phyloP scores from a whole-genome alignment of 2,888 invertebrate species.

The Polietes domitor region DNA sequence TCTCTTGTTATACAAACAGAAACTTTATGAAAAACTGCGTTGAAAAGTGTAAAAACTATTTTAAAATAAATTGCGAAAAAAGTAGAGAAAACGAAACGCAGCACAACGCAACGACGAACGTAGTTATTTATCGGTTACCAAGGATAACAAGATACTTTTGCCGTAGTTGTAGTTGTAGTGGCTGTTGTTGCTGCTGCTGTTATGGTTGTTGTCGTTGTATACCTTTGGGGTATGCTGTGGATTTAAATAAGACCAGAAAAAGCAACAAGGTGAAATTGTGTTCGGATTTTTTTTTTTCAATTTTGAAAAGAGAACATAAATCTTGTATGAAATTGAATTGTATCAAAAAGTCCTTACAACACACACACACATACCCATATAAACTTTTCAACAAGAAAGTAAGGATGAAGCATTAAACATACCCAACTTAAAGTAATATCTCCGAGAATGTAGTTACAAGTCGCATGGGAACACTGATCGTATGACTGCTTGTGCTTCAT shows the following conservation, averaged over 20 bases:
- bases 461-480: background rate
- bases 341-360: slow-evolving; percentile 5
- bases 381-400: background rate
- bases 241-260: slow-evolving; percentile 24
- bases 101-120: slow-evolving; percentile 9
- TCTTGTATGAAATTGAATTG: slow-evolving; percentile 35
- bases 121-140: slow-evolving; percentile 38
- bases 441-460: background rate
- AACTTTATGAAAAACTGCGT: slow-evolving; percentile 28
- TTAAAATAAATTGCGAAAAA: slow-evolving; percentile 15
- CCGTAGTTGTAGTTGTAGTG: background rate
- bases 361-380: background rate
- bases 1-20: background rate
- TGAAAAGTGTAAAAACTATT: slow-evolving; percentile 23
- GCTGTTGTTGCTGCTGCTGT: background rate
- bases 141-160: slow-evolving; percentile 37
- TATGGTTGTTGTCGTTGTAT: background rate
- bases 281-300: background rate
- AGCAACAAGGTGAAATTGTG: slow-evolving; percentile 10
- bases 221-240: slow-evolving; percentile 15
- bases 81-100: slow-evolving; percentile 6
- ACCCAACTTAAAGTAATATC: background rate
- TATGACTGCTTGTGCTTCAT: background rate
- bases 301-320: slow-evolving; percentile 6
- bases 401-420: background rate